Evolutionary conservation across 2,888 invertebrate species (phyloP).

Genomic region (Caenorhabditis parvicauda): DNA sequence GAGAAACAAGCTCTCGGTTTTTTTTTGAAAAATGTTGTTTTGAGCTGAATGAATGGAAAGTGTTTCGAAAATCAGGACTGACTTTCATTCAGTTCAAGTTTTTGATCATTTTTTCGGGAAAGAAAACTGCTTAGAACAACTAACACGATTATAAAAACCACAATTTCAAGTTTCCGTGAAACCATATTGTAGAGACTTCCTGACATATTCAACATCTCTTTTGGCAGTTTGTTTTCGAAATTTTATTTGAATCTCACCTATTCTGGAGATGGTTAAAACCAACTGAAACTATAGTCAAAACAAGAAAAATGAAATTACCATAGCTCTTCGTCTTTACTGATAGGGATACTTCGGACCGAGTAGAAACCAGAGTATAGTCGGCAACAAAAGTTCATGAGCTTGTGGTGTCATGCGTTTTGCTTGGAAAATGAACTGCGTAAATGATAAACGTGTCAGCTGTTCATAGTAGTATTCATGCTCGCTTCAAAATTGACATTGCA

Average conservation of each 20-base stretch:
- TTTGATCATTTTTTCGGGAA: no score
- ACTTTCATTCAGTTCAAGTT: no score
- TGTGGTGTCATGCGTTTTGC: conserved; percentile 11
- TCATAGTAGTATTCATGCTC: no score
- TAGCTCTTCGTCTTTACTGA: conserved; percentile 51
- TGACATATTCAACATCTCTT: neutral
- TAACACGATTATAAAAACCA: neutral
- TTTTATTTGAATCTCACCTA: neutral
- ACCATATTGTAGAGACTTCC: conserved; percentile 1
- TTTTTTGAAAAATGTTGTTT: no score
- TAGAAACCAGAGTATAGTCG: conserved; percentile 14
- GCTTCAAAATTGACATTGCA: no score
- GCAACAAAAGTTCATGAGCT: conserved; percentile 22
- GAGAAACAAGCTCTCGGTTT: no score
- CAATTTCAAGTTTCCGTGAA: neutral
- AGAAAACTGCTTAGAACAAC: no score
- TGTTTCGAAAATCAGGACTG: no score
- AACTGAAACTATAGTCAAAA: no score
- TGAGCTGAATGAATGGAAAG: no score
- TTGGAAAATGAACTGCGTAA: neutral
- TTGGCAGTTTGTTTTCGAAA: neutral
- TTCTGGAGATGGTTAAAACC: conserved; percentile 1
- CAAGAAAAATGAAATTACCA: conserved; percentile 33
- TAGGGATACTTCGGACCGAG: conserved; percentile 35
- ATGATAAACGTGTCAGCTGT: conserved; percentile 2